Conservation (phyloP, 2,797 vertebrate species). For the Sebastes aleutianus region DNA sequence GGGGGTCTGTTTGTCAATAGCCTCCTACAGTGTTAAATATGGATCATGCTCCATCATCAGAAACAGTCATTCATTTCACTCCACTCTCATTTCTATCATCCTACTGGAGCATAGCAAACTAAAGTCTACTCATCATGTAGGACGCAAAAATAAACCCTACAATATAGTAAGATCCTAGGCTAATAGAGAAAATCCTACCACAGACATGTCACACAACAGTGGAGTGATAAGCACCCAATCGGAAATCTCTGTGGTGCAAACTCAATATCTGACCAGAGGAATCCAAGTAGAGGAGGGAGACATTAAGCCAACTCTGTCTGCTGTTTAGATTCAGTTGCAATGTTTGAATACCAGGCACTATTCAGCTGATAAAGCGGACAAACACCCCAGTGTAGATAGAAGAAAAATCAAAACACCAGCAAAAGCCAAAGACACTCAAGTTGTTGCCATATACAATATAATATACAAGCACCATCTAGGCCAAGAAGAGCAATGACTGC, state of each 20-base stretch:
- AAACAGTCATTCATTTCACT: conserved; percentile 39
- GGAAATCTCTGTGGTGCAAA: conserved; percentile 15
- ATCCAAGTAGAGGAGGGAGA: conserved; percentile 18
- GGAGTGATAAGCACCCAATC: not conserved
- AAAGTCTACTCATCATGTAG: not conserved
- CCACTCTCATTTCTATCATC: conserved; percentile 10
- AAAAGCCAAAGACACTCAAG: not conserved
- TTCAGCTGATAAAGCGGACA: conserved; percentile 41
- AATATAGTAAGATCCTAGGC: not conserved
- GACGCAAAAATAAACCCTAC: not conserved
- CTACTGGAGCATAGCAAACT: not conserved
- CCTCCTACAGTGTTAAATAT: conserved; percentile 51
- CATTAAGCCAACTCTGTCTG: conserved; percentile 26
- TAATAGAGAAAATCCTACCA: not conserved
- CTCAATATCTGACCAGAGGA: conserved; percentile 17
- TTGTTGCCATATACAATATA: not conserved
- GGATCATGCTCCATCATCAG: conserved; percentile 43
- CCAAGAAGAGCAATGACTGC: not conserved
- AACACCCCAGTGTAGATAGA: conserved; percentile 25
- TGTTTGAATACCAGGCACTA: conserved; percentile 46
- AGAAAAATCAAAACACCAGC: not conserved
- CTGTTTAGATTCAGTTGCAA: conserved; percentile 32
- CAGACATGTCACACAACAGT: not conserved
- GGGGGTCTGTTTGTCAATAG: conserved; percentile 52
- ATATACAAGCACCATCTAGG: not conserved